A percentile compares a stretch with the other conserved stretches of the same genome.
Evolutionary conservation across 2,888 invertebrate species (phyloP).

Genomic region (Orthosia gracilis): DNA sequence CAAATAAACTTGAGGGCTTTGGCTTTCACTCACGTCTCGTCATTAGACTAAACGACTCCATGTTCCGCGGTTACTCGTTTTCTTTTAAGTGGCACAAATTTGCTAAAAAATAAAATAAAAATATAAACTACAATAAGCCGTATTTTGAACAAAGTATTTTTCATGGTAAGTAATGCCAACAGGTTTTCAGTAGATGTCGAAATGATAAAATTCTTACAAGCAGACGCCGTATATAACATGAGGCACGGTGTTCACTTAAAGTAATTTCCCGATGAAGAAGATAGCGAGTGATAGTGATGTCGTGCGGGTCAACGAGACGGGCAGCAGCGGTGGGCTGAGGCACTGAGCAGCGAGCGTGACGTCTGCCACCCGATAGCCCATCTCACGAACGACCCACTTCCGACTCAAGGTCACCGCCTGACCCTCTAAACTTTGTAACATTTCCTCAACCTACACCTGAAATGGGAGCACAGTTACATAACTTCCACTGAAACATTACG

Average conservation of each 20-base stretch:
- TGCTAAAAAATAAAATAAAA: constrained; percentile 58
- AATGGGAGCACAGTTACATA: constrained; percentile 71
- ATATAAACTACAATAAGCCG: constrained; percentile 31
- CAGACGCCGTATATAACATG: constrained; percentile 12
- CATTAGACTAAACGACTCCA: constrained; percentile 80
- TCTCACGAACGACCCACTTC: constrained; percentile 90
- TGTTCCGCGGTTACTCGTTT: constrained; percentile 72
- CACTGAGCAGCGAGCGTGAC: constrained; percentile 83
- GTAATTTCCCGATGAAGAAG: constrained; percentile 48
- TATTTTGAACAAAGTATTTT: constrained; percentile 19
- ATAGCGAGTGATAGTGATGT: constrained; percentile 40
- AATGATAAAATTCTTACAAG: constrained; percentile 42
- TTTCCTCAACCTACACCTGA: constrained; percentile 79
- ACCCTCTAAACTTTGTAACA: constrained; percentile 85
- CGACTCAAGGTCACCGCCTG: constrained; percentile 88
- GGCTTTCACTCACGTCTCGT: constrained; percentile 87
- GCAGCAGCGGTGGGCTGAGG: constrained; percentile 77
- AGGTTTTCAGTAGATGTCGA: constrained; percentile 29
- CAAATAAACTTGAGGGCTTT: constrained; percentile 75
- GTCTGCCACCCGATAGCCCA: constrained; percentile 90
- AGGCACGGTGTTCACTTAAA: constrained; percentile 33
- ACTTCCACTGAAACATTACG: constrained; percentile 51
- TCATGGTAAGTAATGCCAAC: constrained; percentile 29
- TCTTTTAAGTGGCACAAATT: constrained; percentile 71
- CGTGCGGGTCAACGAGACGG: constrained; percentile 64